Evolutionary conservation across 35 echinoderm and acorn worm species (phyloP).

Genomic region (Amphiura filiformis): DNA sequence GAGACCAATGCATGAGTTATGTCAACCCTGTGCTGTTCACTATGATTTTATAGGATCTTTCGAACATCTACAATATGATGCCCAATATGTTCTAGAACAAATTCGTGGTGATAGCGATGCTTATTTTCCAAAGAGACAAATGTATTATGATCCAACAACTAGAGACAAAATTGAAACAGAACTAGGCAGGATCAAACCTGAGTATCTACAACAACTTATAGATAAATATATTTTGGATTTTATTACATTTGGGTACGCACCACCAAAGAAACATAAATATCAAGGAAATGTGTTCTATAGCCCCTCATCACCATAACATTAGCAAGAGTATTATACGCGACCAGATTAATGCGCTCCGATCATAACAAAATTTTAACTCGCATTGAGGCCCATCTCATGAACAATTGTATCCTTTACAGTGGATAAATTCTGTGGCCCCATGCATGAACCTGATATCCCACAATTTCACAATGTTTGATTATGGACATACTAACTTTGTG

Average conservation of each 20-base stretch:
- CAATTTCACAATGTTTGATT: no score
- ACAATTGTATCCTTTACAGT: no score
- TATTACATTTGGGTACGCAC: constrained; percentile 79
- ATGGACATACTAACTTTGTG: no score
- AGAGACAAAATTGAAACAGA: constrained; percentile 54
- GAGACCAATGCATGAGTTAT: constrained; percentile 94
- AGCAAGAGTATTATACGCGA: background rate
- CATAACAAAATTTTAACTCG: no score
- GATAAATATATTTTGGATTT: constrained; percentile 91
- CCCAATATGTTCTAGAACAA: constrained; percentile 54
- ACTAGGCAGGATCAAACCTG: constrained; percentile 40
- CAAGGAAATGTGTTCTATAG: background rate
- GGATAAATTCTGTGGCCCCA: no score
- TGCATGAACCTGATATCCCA: no score
- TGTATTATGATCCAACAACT: constrained; percentile 86
- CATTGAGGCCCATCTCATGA: no score
- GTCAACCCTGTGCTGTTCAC: constrained; percentile 84
- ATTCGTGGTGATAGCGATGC: constrained; percentile 64
- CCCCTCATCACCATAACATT: background rate
- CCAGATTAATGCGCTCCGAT: no score
- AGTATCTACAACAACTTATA: constrained; percentile 63
- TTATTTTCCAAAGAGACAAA: constrained; percentile 82
- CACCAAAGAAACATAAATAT: constrained; percentile 39
- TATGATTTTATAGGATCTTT: constrained; percentile 96
- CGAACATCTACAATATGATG: constrained; percentile 78